Base-by-base conservation (phyloP, 2,888 invertebrate species). In the Isotomurus palustris region DNA sequence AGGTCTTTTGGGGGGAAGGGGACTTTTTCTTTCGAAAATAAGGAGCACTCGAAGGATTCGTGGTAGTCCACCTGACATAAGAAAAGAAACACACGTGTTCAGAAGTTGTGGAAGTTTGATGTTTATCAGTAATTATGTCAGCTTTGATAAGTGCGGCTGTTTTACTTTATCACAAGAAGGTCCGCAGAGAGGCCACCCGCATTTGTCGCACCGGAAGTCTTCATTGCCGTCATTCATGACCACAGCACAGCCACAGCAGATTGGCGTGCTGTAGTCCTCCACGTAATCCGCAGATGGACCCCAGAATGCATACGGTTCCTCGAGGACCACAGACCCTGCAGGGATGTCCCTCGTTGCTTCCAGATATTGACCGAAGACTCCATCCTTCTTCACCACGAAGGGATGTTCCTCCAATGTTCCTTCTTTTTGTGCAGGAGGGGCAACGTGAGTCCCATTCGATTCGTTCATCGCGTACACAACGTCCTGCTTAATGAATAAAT, bases 151-250 rank as follows among this genome's bases (percentile, higher is more conserved):
- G n/a, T n/a, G n/a, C n/a, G n/a, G n/a, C n/a, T n/a, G n/a, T n/a
- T 45, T 48, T 50, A 64, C 64, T 32, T 62, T 60, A 48, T 80
- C 80, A 73, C 90, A 90, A 56, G 80, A 77, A 14, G 79, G 76
- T 1, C 81, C 81, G 73, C 91, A 91, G 72, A 89, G 78, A 0
- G 90, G 89, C 90, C 90, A 91, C 1, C 89, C 89, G 67, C 91
- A 91, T 60, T 80, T 79, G 19, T 77, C 74, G 71, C 88, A 88
- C 0, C 78, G 53, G 36, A 55, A 52, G 1, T 29, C 51, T 27
- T 53, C 54, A 36, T 59, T 58, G 6, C 53, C 58, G 51, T 62
- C 60, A 45, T 62, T 60, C 62, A 65, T 65, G 14, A 62, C 57
- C 6, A 57, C 51, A 40, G 62, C 62, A 49, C 49, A 49, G 3